Evolutionary conservation across 2,888 invertebrate species (phyloP), one percentile per base, ranked within the genome.

Genomic region (Andrena bucephala): DNA sequence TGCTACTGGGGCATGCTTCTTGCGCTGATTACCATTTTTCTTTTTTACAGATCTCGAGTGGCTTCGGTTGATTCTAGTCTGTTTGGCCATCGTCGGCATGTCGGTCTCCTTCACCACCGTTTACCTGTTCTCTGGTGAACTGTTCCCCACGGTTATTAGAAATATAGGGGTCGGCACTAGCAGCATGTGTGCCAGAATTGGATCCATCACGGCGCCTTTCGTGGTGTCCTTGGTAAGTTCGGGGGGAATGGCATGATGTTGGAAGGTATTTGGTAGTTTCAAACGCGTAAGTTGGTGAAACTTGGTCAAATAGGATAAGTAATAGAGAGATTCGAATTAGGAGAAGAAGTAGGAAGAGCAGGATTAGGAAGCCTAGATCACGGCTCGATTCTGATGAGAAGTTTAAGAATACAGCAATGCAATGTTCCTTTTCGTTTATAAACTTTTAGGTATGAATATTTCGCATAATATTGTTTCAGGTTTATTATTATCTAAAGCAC

Each of bases 121-220:
- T 4, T 98, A 98, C 93, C 95, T 98, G 20, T 98, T 97, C 93
- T 97, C 97, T 0, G 97, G 98, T 0, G 98, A 98, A 94, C 93
- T 98, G 16, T 98, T 98, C 93, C 98, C 98, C 0, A 98, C 98
- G 0, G 97, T 98, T 1, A 96, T 98, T 0, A 95, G 98, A 42
- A 98, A 98, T 91, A 96, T 97, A 57, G 98, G 98, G 0, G 96
- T 98, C 75, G 98, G 98, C 0, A 95, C 97, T 2, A 96, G 97
- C 36, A 98, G 98, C 0, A 97, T 98, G 95, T 96, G 97, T 80
- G 98, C 98, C 0, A 95, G 98, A 89, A 94, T 98, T 77, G 98
- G 98, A 7, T 98, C 98, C 0, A 97, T 98, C 95, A 89, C 96
- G 3, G 97, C 98, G 0, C 98, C 98, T 0, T 97, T 97, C 89